Base-by-base conservation (phyloP, 37 sponge, comb jelly and placozoan species). In the Beroe forskalii region DNA sequence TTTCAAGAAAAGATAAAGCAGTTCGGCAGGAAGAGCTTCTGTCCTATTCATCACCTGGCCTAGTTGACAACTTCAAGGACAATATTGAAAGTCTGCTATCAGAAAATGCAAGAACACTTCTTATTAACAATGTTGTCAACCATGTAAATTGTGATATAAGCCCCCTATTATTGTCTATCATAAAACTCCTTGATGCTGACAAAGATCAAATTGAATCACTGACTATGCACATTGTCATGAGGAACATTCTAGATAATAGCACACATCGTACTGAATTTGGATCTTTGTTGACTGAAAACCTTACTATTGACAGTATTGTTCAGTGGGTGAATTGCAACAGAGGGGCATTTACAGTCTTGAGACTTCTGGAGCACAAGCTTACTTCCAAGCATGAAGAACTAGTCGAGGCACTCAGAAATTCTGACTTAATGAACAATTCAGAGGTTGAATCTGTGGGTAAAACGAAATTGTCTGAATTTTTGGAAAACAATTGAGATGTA, bases 1-100 rank as follows among this genome's bases (percentile, higher is more conserved):
- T 80, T 40, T 80, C 86, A 67, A 95, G 94, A 92, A 95, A 95
- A 91, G 69, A 75, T 20, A 60, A 43, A 0, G 76, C 67, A 0
- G 90, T 89, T 0, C 62, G 94, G 1, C 41, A 69, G 19, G 31
- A 32, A 38, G 96, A 96, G 76, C 86, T 96, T 0, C 41, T 91
- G 48, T 90, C 91, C 32, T 91, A 91, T 37, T 62, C 94, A 36
- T 76, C 91, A 0, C 61, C 90, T 0, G 44, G 91, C 24, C 60
- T 96, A 19, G 89, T 96, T 17, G 9, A 67, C 17, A 69, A 94
- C 55, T 91, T 92, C 40, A 67, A 67, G 0, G 91, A 80, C 40
- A 92, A 91, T 6, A 92, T 63, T 31, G 66, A 80, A 37, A 80
- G 86, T 43, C 14, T 80, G 31, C 27, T 80, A 27, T n/a, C 35